Conservation (phyloP, 2,888 invertebrate genomes). For the Ophraella communa region DNA sequence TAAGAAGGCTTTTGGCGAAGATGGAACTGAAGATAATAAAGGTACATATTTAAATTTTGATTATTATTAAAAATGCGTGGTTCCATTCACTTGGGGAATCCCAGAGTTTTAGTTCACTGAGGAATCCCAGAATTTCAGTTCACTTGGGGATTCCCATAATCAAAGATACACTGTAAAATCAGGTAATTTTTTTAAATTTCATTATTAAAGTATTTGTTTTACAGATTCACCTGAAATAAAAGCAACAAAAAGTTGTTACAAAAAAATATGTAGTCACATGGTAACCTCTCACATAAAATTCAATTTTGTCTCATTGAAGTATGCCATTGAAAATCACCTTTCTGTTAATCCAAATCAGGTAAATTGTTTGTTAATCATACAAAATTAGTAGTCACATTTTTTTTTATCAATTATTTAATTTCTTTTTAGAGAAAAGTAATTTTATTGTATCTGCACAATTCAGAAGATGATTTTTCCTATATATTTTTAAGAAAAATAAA, state of each 20-base stretch:
- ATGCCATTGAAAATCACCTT: conserved; percentile 41
- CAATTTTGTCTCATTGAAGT: conserved; percentile 39
- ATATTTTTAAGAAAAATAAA: conserved; percentile 44
- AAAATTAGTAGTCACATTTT: too few relatives aligned
- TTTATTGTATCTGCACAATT: conserved; percentile 49
- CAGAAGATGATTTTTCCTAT: conserved; percentile 44
- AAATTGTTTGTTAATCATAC: too few relatives aligned
- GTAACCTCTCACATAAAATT: conserved; percentile 40
- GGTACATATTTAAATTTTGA: neutral
- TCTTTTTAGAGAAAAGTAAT: conserved; percentile 46
- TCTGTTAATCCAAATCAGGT: conserved; percentile 33
- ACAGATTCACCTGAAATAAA: conserved; percentile 33
- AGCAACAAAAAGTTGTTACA: conserved; percentile 41
- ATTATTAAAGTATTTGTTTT: neutral
- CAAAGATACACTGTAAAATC: too few relatives aligned
- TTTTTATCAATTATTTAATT: neutral
- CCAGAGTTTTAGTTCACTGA: neutral
- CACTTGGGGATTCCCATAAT: too few relatives aligned
- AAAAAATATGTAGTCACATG: conserved; percentile 33
- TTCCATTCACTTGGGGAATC: neutral
- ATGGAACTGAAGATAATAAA: neutral
- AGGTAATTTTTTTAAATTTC: neutral
- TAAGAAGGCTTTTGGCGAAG: neutral
- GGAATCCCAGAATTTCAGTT: too few relatives aligned
- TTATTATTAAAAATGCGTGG: neutral